These are phyloP conservation scores for Halictus ligatus DNA, from an alignment of 2,888 invertebrate genomes.

Conservation along the genomic window DNA sequence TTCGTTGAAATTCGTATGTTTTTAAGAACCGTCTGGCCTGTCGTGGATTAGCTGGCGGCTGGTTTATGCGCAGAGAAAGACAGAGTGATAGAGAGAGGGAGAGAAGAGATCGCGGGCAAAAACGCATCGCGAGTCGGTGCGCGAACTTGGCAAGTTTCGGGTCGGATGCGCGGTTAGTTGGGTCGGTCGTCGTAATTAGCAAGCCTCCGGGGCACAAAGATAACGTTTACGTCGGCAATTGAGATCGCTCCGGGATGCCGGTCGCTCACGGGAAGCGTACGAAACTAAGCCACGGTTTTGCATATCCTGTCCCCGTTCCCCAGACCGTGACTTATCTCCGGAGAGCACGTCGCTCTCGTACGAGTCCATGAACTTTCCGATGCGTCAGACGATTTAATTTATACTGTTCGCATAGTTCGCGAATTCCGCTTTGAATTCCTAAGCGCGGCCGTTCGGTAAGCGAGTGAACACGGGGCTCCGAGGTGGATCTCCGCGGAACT, in stretches of 20 bases:
- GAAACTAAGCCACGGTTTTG: background rate
- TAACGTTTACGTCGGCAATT: conserved; percentile 36
- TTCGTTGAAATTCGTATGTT: background rate
- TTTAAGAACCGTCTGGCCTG: background rate
- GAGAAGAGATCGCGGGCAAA: background rate
- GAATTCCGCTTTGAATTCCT: background rate
- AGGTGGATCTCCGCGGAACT: background rate
- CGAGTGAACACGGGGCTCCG: background rate
- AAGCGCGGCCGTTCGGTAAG: background rate
- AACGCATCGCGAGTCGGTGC: conserved; percentile 13
- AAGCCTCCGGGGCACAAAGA: conserved; percentile 15
- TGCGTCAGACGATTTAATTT: background rate
- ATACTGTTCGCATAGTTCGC: background rate
- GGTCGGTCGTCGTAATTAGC: conserved; percentile 38
- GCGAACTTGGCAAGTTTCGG: conserved; percentile 40
- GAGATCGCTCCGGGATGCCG: conserved; percentile 22
- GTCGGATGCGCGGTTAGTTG: conserved; percentile 13
- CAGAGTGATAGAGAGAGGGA: background rate
- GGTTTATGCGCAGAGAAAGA: background rate
- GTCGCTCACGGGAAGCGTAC: background rate
- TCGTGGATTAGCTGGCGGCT: background rate
- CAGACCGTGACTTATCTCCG: conserved; percentile 11
- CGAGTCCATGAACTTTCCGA: background rate
- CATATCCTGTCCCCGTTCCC: background rate
- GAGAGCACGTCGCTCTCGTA: background rate